Conservation (phyloP, 1,140 invertebrate genomes). For the Atta cephalotes region DNA sequence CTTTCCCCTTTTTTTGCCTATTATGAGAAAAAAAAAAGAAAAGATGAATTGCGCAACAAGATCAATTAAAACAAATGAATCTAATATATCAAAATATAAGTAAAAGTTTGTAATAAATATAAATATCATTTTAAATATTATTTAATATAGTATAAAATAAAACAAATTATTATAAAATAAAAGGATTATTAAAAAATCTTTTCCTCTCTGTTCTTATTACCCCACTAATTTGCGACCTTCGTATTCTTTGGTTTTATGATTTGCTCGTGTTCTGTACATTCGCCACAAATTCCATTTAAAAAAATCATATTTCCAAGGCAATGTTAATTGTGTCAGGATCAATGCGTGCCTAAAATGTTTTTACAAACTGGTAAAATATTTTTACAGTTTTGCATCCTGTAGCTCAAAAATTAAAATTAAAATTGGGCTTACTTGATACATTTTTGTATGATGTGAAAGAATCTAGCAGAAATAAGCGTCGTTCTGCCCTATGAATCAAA, state of each 20-base stretch:
- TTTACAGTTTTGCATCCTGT: no score
- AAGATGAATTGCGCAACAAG: no score
- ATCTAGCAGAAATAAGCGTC: no score
- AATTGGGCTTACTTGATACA: no score
- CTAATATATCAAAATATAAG: not conserved
- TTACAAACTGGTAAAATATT: not conserved
- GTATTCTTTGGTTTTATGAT: slow-evolving; percentile 86
- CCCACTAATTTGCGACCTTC: slow-evolving; percentile 90
- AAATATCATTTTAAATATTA: not conserved
- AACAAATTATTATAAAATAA: not conserved
- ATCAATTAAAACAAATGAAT: no score
- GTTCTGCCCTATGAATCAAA: no score
- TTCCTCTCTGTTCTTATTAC: slow-evolving; percentile 84
- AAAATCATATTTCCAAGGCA: slow-evolving; percentile 44
- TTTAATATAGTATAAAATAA: not conserved
- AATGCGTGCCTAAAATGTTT: slow-evolving; percentile 66
- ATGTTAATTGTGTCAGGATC: slow-evolving; percentile 65
- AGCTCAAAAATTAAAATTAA: not conserved
- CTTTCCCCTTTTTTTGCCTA: no score
- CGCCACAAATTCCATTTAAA: slow-evolving; percentile 61
- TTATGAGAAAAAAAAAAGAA: no score
- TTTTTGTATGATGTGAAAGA: no score
- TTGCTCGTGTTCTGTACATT: slow-evolving; percentile 67
- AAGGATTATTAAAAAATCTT: not conserved
- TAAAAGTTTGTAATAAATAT: slow-evolving; percentile 7